Evolutionary conservation across 2,797 vertebrate species (phyloP), one percentile per base, ranked within the genome.

Genomic region (Eidolon dupreanum): DNA sequence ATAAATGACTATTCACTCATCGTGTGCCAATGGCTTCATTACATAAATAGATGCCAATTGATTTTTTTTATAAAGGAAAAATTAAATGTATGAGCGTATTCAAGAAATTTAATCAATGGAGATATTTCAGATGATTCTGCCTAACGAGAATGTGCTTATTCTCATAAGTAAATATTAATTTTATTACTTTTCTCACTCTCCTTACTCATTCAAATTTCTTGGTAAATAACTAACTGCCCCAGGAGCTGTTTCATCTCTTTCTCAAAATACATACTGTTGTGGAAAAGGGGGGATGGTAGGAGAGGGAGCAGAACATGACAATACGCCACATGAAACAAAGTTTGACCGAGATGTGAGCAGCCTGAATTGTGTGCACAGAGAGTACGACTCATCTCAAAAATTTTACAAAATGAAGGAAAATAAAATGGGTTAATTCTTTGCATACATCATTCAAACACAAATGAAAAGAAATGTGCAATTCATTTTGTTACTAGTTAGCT

Each of bases 21-120:
- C 4, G 41, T 83, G 95, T 46, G 43, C 38, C 46, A 77, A 8
- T 15, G 41, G 17, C 6, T 90, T 85, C 24, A 65, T 5, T 3
- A 95, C 1, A 49, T 4, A 73, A 77, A 70, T 12, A 19, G 66
- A 46, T 53, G 41, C 4, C 63, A 15, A 0, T n/a, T 86, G 22
- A 66, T 13, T 13, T 82, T 36, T 79, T 33, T 20, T 81, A n/a
- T 36, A 28, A 0, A 61, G 43, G 78, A 49, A 92, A 96, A 88
- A 49, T 33, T 2, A 28, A 53, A 90, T 71, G 38, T 97, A 93
- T 51, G 84, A 93, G 65, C 36, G 51, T 59, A 46, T 22, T 24
- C 70, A 94, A 84, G 46, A 17, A 84, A 84, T 15, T 19, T 87
- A 46, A 87, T 86, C 53, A 13, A 11, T 53, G 15, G 59, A 43